These are phyloP conservation scores for Coluber constrictor DNA, from an alignment of 2,797 vertebrate genomes.

Conservation along the genomic window DNA sequence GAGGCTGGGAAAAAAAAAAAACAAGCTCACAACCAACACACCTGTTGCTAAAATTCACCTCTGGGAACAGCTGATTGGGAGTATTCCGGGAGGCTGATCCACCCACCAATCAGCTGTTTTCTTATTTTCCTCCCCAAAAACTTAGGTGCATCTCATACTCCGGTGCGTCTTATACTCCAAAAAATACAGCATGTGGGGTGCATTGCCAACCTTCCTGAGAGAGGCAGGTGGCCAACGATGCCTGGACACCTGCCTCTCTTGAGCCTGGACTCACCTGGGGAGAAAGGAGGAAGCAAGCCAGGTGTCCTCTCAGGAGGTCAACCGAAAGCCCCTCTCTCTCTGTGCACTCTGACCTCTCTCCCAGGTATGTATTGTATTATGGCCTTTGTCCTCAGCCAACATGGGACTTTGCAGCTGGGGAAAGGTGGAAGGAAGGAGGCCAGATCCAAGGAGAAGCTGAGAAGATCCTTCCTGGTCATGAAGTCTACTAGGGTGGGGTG, in stretches of 20 bases:
- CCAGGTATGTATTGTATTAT: accelerated
- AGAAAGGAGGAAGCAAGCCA: background rate
- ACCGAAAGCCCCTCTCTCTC: background rate
- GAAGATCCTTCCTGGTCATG: too few species aligned
- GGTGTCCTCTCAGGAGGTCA: background rate
- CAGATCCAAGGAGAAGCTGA: background rate
- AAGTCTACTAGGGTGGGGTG: background rate
- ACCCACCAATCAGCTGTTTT: too few species aligned
- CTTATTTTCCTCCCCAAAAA: too few species aligned
- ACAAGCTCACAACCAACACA: too few species aligned
- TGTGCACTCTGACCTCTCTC: background rate
- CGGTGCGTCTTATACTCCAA: too few species aligned
- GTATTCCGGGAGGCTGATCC: too few species aligned
- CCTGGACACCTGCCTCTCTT: too few species aligned
- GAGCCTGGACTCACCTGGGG: background rate
- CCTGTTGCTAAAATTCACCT: too few species aligned
- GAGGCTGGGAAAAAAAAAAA: too few species aligned
- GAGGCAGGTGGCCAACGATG: too few species aligned
- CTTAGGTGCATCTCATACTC: too few species aligned
- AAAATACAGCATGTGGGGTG: background rate
- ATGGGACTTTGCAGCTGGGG: background rate
- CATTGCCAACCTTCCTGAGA: background rate
- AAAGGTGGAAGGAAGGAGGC: background rate
- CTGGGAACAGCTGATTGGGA: too few species aligned
- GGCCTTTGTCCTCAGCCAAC: background rate